phyloP scores from a whole-genome alignment of 2,113 vertebrate species.

The Hypocryptadius cinnamomeus region DNA sequence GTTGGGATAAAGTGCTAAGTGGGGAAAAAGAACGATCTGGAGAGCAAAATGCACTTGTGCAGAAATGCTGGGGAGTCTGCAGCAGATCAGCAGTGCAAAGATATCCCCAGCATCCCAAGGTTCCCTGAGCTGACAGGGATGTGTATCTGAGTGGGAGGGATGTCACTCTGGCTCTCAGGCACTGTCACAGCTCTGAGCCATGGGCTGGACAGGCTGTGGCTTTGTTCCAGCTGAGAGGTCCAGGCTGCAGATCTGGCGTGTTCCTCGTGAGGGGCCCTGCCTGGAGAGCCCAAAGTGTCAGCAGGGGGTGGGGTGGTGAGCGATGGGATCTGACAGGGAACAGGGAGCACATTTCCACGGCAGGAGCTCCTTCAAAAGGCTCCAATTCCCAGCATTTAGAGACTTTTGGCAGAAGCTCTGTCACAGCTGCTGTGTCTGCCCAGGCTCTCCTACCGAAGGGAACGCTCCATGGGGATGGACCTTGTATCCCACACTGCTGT shows the following conservation, averaged over 20 bases:
- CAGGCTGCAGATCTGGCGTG: background rate
- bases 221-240: background rate
- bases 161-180: conserved; percentile 23
- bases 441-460: background rate
- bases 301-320: background rate
- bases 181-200: background rate
- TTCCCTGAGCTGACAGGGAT: background rate
- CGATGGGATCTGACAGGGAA: background rate
- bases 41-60: background rate
- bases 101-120: background rate
- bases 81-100: background rate
- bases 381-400: background rate
- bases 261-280: background rate
- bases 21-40: background rate
- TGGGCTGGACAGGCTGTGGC: background rate
- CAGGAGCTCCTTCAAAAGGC: background rate
- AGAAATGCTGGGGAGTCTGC: background rate
- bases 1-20: background rate
- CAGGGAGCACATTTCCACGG: background rate
- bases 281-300: background rate
- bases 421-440: background rate
- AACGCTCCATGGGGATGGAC: background rate
- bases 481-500: background rate
- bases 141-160: background rate
- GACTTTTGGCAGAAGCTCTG: background rate